Evolutionary conservation across 2,113 vertebrate species (phyloP).

Genomic region (Chaetorhynchus papuensis): DNA sequence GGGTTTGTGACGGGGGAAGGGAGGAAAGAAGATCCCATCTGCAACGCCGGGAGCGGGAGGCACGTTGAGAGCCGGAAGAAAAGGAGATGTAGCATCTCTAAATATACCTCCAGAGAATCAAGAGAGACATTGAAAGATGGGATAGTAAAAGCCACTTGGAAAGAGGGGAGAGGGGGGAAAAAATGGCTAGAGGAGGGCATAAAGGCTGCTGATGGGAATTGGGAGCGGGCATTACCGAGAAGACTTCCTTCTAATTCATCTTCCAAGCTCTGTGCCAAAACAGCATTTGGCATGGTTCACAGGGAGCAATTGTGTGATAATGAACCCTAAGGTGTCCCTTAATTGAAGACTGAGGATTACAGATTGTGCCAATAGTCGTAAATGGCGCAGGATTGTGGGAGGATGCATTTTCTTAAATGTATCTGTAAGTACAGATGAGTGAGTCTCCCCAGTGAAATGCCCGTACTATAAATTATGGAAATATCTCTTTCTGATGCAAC

Average conservation of each 20-base stretch:
- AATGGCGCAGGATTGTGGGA: slow-evolving; percentile 80
- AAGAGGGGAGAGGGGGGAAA: slow-evolving; percentile 52
- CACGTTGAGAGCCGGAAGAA: slow-evolving; percentile 74
- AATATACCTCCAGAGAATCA: slow-evolving; percentile 80
- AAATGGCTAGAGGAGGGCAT: slow-evolving; percentile 54
- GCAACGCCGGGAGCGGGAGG: slow-evolving; percentile 23
- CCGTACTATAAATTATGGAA: slow-evolving; percentile 84
- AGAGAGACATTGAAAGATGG: slow-evolving; percentile 73
- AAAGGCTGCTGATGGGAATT: slow-evolving; percentile 74
- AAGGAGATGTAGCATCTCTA: slow-evolving; percentile 71
- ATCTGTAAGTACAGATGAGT: slow-evolving; percentile 90
- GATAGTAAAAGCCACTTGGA: slow-evolving; percentile 75
- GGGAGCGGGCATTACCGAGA: slow-evolving; percentile 76
- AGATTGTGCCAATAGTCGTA: slow-evolving; percentile 82
- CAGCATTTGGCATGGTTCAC: slow-evolving; percentile 88
- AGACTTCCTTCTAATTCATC: slow-evolving; percentile 86
- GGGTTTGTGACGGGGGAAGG: not conserved
- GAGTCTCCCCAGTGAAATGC: slow-evolving; percentile 78
- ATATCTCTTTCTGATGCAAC: slow-evolving; percentile 76
- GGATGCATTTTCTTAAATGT: slow-evolving; percentile 89
- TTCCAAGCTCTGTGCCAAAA: slow-evolving; percentile 84
- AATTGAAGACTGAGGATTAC: slow-evolving; percentile 87
- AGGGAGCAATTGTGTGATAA: slow-evolving; percentile 87
- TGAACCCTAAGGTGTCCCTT: slow-evolving; percentile 90
- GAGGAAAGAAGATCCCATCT: slow-evolving; percentile 62